phyloP scores from a whole-genome alignment of 2,113 vertebrate genomes.

The Cyrtonyx montezumae region DNA sequence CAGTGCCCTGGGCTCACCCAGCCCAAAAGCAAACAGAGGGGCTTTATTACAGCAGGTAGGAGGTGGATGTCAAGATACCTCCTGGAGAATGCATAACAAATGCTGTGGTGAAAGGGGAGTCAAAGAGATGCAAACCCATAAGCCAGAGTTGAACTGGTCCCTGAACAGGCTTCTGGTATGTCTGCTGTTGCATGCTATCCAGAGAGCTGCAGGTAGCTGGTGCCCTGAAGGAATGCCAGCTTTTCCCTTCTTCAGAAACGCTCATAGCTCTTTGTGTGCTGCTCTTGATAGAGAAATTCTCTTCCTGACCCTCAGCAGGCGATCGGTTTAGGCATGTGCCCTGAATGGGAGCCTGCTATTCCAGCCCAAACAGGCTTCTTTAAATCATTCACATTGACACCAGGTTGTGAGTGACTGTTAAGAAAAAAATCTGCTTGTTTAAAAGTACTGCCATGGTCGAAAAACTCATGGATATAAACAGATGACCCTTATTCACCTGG shows the following conservation, averaged over 20 bases:
- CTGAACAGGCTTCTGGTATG: neutral
- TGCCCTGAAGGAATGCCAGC: slow-evolving; percentile 29
- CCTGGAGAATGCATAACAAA: neutral
- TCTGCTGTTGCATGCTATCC: accelerated
- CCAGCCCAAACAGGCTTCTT: slow-evolving; percentile 43
- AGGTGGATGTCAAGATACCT: neutral
- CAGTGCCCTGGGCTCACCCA: neutral
- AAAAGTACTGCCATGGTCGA: neutral
- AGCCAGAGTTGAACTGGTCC: neutral
- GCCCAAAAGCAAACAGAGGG: neutral
- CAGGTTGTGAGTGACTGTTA: neutral
- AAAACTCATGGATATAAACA: neutral
- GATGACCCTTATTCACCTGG: neutral
- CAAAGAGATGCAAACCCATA: neutral
- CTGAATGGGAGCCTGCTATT: slow-evolving; percentile 10
- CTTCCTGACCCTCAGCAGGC: slow-evolving; percentile 22
- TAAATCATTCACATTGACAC: neutral
- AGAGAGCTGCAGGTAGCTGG: neutral
- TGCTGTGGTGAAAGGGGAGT: neutral
- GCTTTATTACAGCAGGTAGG: neutral
- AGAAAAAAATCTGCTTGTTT: neutral
- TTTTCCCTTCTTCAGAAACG: neutral
- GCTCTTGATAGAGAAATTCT: slow-evolving; percentile 14
- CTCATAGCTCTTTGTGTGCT: slow-evolving; percentile 15
- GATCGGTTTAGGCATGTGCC: slow-evolving; percentile 37